These are phyloP conservation scores for Mesitornis unicolor DNA, from an alignment of 2,113 vertebrate species.

Conservation along the genomic window DNA sequence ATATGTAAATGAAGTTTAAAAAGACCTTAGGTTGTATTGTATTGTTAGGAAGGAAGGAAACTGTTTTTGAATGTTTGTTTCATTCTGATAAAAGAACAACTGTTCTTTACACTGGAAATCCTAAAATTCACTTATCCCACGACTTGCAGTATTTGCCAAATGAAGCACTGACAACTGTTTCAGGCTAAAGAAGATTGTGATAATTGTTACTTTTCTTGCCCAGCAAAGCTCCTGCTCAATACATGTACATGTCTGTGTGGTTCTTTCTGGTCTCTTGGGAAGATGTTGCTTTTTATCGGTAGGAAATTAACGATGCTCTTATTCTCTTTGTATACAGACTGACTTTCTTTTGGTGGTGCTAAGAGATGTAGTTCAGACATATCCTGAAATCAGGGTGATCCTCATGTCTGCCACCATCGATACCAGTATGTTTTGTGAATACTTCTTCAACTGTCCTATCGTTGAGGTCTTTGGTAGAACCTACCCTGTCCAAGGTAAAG, in stretches of 20 bases:
- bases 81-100: background rate
- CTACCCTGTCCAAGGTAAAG: slow-evolving; percentile 88
- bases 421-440: slow-evolving; percentile 95
- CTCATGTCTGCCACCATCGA: slow-evolving; percentile 99
- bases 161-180: background rate
- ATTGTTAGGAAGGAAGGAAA: background rate
- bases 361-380: slow-evolving; percentile 89
- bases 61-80: background rate
- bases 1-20: background rate
- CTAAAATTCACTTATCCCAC: background rate
- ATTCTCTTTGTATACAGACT: slow-evolving; percentile 73
- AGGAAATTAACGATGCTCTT: background rate
- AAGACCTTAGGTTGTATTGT: background rate
- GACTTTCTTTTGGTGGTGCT: slow-evolving; percentile 97
- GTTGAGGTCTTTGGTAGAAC: slow-evolving; percentile 94
- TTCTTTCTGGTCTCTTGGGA: background rate
- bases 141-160: background rate
- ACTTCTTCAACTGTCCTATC: slow-evolving; percentile 91
- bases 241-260: background rate
- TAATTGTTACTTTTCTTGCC: background rate
- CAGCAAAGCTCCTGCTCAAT: background rate
- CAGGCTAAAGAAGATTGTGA: background rate
- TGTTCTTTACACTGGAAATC: background rate
- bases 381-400: slow-evolving; percentile 88
- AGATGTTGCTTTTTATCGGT: background rate